A percentile compares a stretch with the other conserved stretches of the same genome.
Evolutionary conservation across 2,888 invertebrate genomes (phyloP).

Genomic region (Amblyteles armatorius): DNA sequence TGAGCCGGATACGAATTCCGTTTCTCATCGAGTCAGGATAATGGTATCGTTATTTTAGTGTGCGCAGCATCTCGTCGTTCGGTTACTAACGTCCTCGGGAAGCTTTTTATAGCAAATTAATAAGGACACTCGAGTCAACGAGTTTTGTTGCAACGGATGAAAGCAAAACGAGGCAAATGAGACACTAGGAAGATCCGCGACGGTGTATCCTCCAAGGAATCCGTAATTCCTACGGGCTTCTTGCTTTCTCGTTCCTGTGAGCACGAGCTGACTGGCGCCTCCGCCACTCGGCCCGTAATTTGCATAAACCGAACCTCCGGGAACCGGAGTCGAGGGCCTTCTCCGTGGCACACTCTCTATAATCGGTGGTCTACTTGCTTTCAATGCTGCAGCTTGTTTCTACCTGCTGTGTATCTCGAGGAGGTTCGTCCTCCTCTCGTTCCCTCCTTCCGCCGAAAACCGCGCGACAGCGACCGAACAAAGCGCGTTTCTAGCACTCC

Average conservation of each 20-base stretch:
- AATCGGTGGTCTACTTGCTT: not conserved
- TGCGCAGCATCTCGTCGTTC: not conserved
- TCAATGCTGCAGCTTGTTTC: constrained; percentile 7
- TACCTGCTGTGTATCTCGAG: constrained; percentile 5
- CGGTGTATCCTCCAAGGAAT: constrained; percentile 42
- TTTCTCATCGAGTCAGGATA: too few species aligned
- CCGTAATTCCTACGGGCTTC: constrained; percentile 54
- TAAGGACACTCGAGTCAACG: not conserved
- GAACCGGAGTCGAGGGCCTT: constrained; percentile 44
- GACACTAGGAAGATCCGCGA: not conserved
- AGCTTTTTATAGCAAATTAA: not conserved
- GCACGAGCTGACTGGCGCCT: constrained; percentile 19
- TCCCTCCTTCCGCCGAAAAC: constrained; percentile 25
- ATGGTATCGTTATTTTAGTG: not conserved
- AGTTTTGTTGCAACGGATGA: not conserved
- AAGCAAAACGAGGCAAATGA: not conserved
- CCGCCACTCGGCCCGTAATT: constrained; percentile 43
- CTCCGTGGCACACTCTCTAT: constrained; percentile 16
- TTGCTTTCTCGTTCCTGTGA: constrained; percentile 17
- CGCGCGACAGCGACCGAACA: constrained; percentile 7
- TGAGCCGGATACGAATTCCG: too few species aligned
- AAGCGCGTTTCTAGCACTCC: not conserved
- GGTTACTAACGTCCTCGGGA: not conserved
- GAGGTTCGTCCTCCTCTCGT: constrained; percentile 1
- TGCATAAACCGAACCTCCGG: constrained; percentile 58